A percentile compares a stretch with the other conserved stretches of the same genome.
Conservation (phyloP, 2,888 invertebrate genomes). For the Pegoplata infirma region DNA sequence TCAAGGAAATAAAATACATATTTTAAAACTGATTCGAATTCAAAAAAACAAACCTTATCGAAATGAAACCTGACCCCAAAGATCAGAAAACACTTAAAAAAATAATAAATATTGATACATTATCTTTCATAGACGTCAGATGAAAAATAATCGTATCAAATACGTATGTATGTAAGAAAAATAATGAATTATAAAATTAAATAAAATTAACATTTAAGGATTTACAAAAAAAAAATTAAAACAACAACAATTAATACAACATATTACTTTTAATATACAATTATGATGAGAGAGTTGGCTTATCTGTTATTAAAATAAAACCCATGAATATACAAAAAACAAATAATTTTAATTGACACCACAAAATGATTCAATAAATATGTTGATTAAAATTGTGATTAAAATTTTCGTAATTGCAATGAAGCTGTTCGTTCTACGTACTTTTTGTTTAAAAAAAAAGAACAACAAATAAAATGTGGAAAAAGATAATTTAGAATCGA, state of each 20-base stretch:
- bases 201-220: background rate
- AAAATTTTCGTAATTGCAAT: constrained; percentile 53
- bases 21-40: background rate
- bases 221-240: background rate
- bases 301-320: background rate
- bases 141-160: background rate
- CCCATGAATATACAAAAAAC: background rate
- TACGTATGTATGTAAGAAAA: too few species aligned
- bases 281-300: too few species aligned
- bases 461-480: constrained; percentile 56
- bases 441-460: constrained; percentile 14
- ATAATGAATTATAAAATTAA: too few species aligned
- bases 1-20: background rate
- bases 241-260: background rate
- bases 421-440: constrained; percentile 39
- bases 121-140: background rate
- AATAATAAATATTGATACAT: background rate
- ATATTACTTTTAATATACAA: background rate
- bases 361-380: constrained; percentile 24
- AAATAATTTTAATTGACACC: constrained; percentile 16
- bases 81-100: constrained; percentile 3
- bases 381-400: constrained; percentile 3
- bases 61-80: constrained; percentile 11
- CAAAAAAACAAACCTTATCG: constrained; percentile 16
- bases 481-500: constrained; percentile 47